phyloP scores from a whole-genome alignment of 1,140 invertebrate species.

The Zaprionus kolodkinae region DNA sequence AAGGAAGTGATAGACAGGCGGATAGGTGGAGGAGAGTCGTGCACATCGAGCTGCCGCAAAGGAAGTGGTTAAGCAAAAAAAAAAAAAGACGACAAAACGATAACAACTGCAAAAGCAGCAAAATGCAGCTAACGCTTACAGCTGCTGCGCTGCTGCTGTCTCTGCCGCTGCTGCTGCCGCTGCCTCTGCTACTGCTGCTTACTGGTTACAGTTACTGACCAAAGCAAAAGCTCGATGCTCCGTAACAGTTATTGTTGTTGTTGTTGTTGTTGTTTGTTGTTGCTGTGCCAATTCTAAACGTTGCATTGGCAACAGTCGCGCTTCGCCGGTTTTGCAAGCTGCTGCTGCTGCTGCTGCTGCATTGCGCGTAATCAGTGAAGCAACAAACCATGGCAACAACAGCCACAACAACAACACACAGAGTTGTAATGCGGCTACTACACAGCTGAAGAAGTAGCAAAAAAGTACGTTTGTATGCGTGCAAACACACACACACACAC shows the following conservation, averaged over 20 bases:
- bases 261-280: slow-evolving; percentile 43
- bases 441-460: slow-evolving; percentile 57
- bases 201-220: slow-evolving; percentile 38
- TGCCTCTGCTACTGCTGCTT: slow-evolving; percentile 22
- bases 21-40: slow-evolving; percentile 32
- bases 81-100: slow-evolving; percentile 33
- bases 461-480: slow-evolving; percentile 23
- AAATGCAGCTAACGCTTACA: slow-evolving; percentile 28
- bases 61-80: slow-evolving; percentile 75
- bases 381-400: slow-evolving; percentile 77
- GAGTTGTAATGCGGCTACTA: slow-evolving; percentile 42
- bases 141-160: slow-evolving; percentile 31
- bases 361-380: slow-evolving; percentile 82
- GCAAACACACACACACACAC: slow-evolving; percentile 16
- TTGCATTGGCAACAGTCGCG: slow-evolving; percentile 81
- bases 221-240: slow-evolving; percentile 59
- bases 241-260: slow-evolving; percentile 68
- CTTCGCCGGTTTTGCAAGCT: slow-evolving; percentile 78
- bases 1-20: slow-evolving; percentile 25
- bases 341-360: slow-evolving; percentile 61
- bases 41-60: slow-evolving; percentile 56
- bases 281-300: slow-evolving; percentile 81
- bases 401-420: slow-evolving; percentile 51
- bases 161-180: neutral
- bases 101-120: slow-evolving; percentile 17